phyloP scores from a whole-genome alignment of 2,797 vertebrate genomes.

The Erethizon dorsatum region DNA sequence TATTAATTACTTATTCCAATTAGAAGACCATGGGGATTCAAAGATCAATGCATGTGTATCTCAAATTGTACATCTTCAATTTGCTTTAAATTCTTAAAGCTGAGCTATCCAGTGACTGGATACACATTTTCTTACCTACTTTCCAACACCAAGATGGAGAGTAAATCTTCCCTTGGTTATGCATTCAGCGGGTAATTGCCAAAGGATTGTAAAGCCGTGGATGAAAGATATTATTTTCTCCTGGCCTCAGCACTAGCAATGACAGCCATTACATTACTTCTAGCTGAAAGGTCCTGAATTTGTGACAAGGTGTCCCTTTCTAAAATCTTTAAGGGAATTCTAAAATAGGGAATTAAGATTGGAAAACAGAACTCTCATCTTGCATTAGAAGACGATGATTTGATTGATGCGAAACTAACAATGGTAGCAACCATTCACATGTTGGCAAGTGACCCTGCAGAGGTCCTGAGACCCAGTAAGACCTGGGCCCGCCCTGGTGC shows the following conservation, averaged over 20 bases:
- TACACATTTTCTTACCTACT: not conserved
- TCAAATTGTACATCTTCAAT: conserved; percentile 21
- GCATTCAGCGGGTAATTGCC: not conserved
- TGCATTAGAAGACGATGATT: not conserved
- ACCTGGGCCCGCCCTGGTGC: not conserved
- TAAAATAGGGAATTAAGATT: not conserved
- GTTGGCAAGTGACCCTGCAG: not conserved
- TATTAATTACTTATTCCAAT: conserved; percentile 28
- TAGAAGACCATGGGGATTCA: conserved; percentile 53
- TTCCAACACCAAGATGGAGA: not conserved
- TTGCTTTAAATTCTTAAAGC: conserved; percentile 22
- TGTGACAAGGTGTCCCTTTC: not conserved
- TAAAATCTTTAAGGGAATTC: not conserved
- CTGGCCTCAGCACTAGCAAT: not conserved
- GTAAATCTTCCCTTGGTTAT: not conserved
- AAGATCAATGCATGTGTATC: not conserved
- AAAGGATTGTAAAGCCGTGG: not conserved
- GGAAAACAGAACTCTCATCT: not conserved
- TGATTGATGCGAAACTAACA: not conserved
- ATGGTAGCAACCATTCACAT: not conserved
- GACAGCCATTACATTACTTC: accelerated
- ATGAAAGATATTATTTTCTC: not conserved
- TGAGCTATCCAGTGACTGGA: not conserved
- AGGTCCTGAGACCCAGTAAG: not conserved
- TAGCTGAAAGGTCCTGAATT: not conserved